phyloP scores from a whole-genome alignment of 2,888 invertebrate genomes.

The Tetragonula carbonaria region DNA sequence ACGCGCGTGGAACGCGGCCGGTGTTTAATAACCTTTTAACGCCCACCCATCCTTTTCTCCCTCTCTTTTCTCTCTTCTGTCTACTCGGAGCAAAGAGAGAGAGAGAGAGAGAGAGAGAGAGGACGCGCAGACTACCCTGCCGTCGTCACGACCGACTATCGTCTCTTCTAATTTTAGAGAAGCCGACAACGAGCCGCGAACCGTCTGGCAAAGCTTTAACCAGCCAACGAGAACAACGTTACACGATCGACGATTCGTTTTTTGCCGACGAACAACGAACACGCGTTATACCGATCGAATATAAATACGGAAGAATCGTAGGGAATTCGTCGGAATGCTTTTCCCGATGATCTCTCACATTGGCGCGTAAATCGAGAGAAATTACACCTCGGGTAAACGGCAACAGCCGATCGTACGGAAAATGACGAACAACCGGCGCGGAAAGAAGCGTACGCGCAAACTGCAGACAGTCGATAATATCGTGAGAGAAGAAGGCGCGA shows the following conservation, averaged over 20 bases:
- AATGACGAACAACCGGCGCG: slow-evolving; percentile 58
- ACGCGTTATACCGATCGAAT: too few relatives aligned
- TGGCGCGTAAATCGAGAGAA: not conserved
- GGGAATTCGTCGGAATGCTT: too few relatives aligned
- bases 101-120: too few relatives aligned
- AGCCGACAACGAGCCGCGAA: not conserved
- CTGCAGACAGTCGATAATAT: slow-evolving; percentile 54
- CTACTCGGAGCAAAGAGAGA: not conserved
- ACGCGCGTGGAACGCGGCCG: slow-evolving; percentile 24
- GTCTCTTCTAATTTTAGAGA: slow-evolving; percentile 36
- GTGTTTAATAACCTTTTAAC: slow-evolving; percentile 16
- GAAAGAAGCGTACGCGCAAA: slow-evolving; percentile 38
- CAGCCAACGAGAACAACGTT: too few relatives aligned
- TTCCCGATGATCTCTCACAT: not conserved
- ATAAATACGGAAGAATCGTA: too few relatives aligned
- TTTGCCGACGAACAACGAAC: too few relatives aligned
- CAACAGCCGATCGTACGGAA: slow-evolving; percentile 39
- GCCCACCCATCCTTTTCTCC: not conserved
- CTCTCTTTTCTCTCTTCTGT: not conserved
- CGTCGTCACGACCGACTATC: not conserved
- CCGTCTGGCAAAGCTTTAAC: not conserved
- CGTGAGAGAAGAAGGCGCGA: slow-evolving; percentile 35
- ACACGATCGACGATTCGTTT: too few relatives aligned
- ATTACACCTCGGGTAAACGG: not conserved
- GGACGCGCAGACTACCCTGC: not conserved